Evolutionary conservation across 2,888 invertebrate genomes (phyloP).

Genomic region (Ectemnius lituratus): DNA sequence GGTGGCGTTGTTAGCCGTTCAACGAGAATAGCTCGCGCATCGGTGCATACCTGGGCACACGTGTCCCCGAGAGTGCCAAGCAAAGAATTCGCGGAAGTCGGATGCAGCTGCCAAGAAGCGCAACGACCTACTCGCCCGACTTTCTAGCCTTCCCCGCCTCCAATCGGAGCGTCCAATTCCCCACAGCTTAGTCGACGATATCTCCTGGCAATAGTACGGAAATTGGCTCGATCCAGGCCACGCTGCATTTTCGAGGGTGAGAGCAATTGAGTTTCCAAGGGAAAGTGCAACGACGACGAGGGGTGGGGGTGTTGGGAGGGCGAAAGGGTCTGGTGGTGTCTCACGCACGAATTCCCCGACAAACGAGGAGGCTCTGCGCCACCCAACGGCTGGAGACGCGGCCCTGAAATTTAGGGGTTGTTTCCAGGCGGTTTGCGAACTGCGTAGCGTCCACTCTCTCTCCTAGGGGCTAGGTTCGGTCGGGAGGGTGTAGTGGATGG

Average conservation of each 20-base stretch:
- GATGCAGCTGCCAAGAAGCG: constrained; percentile 24
- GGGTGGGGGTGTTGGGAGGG: neutral
- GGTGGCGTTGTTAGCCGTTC: neutral
- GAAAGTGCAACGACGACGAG: constrained; percentile 16
- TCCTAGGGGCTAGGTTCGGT: constrained; percentile 54
- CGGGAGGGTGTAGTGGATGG: constrained; percentile 56
- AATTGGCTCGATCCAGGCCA: neutral
- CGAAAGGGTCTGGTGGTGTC: constrained; percentile 12
- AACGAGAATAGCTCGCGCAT: constrained; percentile 17
- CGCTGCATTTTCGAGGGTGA: neutral
- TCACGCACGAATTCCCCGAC: constrained; percentile 51
- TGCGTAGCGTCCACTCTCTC: constrained; percentile 55
- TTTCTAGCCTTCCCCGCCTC: neutral
- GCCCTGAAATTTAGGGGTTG: constrained; percentile 66
- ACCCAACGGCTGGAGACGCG: constrained; percentile 42
- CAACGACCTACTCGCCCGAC: constrained; percentile 20
- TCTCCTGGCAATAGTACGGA: neutral
- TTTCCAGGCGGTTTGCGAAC: constrained; percentile 66
- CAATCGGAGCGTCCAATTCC: too few species aligned
- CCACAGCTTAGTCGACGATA: neutral
- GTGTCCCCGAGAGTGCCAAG: constrained; percentile 1
- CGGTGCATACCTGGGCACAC: constrained; percentile 23
- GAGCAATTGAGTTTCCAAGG: neutral
- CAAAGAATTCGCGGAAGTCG: constrained; percentile 30
- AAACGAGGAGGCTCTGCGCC: constrained; percentile 44